Evolutionary conservation across 2,888 invertebrate species (phyloP), one percentile per base, ranked within the genome.

Genomic region (Leptarthrus brevirostris): DNA sequence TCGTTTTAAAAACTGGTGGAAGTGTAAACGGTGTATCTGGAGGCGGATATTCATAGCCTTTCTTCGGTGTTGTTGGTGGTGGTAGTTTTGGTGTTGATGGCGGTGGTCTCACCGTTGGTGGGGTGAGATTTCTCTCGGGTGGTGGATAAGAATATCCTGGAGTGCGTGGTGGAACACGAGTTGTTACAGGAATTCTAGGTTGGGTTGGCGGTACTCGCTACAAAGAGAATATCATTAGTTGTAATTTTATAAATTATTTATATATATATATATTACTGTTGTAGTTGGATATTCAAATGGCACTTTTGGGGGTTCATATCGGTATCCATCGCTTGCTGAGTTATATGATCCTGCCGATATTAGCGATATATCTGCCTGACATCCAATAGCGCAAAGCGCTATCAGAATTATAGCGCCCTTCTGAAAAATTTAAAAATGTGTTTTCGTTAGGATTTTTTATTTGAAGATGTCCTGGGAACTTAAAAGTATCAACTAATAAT

Each of bases 351-450:
- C 40, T 22, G 54, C 71, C 24, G 71, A 36, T 34, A 52, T 52
- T 12, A 34, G 30, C 3, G 71, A 53, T 40, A 71, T 71, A 54
- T 71, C 71, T 24, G 54, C 71, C 22, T 54, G 22, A 10, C n/a
- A 54, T 22, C 53, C 36, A 34, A 70, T 53, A 22, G 53, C 70
- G 54, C 24, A 70, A 6, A 70, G 40, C 53, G 70, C 70, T 24
- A 66, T 66, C 2, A 66, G 26, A 66, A 66, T 66, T 47, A 66
- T 12, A 26, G 66, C 44, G 66, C 66, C 47, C 66, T 14, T 66
- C 66, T 66, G 47, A 2, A 70, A 69, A 52, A 18, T 18, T 36
- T 16, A 20, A 40, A 40, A n/a, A n/a, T n/a, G n/a, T n/a, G n/a
- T n/a, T n/a, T n/a, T n/a, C n/a, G n/a, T n/a, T n/a, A n/a, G n/a